Conservation (phyloP, 2,888 invertebrate genomes). For the Buathra laborator region DNA sequence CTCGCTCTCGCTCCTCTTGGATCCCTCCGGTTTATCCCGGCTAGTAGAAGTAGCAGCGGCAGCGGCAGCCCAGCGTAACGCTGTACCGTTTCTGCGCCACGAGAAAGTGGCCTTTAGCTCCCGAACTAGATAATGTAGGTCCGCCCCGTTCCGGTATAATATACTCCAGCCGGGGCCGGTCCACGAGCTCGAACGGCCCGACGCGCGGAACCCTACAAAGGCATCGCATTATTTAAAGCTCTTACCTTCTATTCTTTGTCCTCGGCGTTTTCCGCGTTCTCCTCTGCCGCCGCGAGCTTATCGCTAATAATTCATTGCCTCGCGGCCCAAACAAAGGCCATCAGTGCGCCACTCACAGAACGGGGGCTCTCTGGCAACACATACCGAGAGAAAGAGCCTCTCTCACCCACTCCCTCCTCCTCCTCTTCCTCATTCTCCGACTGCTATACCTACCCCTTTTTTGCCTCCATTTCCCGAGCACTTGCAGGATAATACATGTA, state of each 20-base stretch:
- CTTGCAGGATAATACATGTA: conserved; percentile 50
- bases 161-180: conserved; percentile 69
- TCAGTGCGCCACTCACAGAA: conserved; percentile 72
- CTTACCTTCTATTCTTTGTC: conserved; percentile 79
- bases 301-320: conserved; percentile 80
- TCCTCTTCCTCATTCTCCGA: background rate
- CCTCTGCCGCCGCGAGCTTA: conserved; percentile 74
- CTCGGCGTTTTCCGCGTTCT: conserved; percentile 76
- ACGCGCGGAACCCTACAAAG: conserved; percentile 75
- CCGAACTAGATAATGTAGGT: conserved; percentile 78
- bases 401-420: conserved; percentile 1
- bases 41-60: conserved; percentile 4
- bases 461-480: conserved; percentile 30
- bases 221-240: conserved; percentile 81
- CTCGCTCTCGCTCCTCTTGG: conserved; percentile 36
- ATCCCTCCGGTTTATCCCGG: conserved; percentile 50
- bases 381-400: conserved; percentile 42
- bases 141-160: conserved; percentile 74
- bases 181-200: conserved; percentile 68
- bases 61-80: conserved; percentile 43
- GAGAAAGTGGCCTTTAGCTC: conserved; percentile 78
- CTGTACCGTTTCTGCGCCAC: conserved; percentile 57
- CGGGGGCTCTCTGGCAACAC: conserved; percentile 42
- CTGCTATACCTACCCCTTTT: conserved; percentile 27
- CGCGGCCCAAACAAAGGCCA: conserved; percentile 76